Evolutionary conservation across 2,113 vertebrate species (phyloP).

Genomic region (Elaphurus davidianus): DNA sequence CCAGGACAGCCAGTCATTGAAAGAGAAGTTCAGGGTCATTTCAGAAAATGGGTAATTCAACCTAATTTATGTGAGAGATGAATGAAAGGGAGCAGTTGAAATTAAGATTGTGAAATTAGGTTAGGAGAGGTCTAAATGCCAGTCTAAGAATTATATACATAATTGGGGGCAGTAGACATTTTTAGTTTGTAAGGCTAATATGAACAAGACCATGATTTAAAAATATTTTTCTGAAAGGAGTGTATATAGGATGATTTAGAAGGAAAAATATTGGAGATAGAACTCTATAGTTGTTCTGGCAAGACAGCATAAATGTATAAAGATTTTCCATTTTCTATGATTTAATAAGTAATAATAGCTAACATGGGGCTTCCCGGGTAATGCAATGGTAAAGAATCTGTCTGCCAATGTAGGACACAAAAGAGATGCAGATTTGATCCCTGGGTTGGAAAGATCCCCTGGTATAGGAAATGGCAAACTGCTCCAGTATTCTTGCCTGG

Average conservation of each 20-base stretch:
- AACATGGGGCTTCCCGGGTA: not conserved
- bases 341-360: not conserved
- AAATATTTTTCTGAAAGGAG: not conserved
- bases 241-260: not conserved
- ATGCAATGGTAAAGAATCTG: not conserved
- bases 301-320: not conserved
- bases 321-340: not conserved
- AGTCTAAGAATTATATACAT: not conserved
- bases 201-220: not conserved
- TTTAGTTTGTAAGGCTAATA: not conserved
- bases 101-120: not conserved
- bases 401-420: not conserved
- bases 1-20: not conserved
- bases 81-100: not conserved
- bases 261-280: not conserved
- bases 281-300: not conserved
- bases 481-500: not conserved
- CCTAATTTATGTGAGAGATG: not conserved
- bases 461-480: not conserved
- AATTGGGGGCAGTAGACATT: not conserved
- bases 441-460: not conserved
- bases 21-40: not conserved
- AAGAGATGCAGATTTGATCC: not conserved
- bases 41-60: not conserved
- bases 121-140: not conserved